Evolutionary conservation across 2,797 vertebrate genomes (phyloP), one percentile per base, ranked within the genome.

Genomic region (Muraenolepis orangiensis): DNA sequence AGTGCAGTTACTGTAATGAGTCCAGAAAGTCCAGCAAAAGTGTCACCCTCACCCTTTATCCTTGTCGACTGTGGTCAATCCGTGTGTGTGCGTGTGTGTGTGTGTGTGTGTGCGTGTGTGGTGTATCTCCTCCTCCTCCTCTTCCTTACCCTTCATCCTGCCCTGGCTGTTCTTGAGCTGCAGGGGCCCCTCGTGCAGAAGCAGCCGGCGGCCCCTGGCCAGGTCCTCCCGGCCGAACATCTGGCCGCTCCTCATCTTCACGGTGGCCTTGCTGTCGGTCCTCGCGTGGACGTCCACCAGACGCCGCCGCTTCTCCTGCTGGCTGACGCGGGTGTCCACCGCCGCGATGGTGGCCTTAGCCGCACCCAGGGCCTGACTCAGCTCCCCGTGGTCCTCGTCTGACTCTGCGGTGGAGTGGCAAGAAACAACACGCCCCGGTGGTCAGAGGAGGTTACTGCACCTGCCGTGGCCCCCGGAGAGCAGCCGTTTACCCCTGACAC

Each of bases 161-260:
- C 96, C 96, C 10, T 96, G 88, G 20, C 87, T 13, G 12, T 72
- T 96, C 87, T 93, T 99, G 30, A 99, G 90, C 82, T 95, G 96
- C 70, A 99, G 93, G 0, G 90, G 85, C 4, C 97, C 98, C 0
- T 98, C 97, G 0, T 96, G 94, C n/a, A n/a, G n/a, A 76, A 98
- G 92, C 72, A 99, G 94, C 70, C 94, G 95, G 82, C 95, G 93
- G 18, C 20, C 20, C 83, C 96, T 94, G 78, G 93, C 92, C 79
- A 99, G 86, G 77, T 99, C 98, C 87, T 99, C 96, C 77, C 91
- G 94, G 69, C 97, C 96, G 23, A 99, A 99, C 86, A 99, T 98
- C 92, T 98, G 96, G 0, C 98, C 97, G 0, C 94, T 96, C 90
- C 96, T 98, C 95, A 97, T 96, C 85, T 96, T 95, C 93, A 96